Evolutionary conservation across 1,140 invertebrate genomes (phyloP).

Genomic region (Drosophila repleta): DNA sequence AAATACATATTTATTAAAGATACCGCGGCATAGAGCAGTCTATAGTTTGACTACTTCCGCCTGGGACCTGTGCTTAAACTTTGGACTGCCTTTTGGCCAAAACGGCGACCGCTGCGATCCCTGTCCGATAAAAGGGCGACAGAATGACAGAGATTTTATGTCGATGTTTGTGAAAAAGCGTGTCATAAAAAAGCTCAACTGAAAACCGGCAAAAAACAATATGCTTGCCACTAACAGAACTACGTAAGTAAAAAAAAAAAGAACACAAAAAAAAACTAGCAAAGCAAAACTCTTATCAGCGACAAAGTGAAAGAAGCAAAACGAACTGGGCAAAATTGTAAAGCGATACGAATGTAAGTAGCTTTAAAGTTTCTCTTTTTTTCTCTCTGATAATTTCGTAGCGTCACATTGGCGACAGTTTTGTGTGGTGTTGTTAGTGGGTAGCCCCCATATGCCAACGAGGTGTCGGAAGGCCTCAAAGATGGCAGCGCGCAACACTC

Average conservation of each 20-base stretch:
- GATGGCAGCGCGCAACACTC: conserved; percentile 1
- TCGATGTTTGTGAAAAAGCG: conserved; percentile 59
- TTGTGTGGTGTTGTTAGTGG: too few relatives aligned
- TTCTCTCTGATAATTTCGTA: conserved; percentile 27
- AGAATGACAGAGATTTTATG: conserved; percentile 71
- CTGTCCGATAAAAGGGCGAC: conserved; percentile 38
- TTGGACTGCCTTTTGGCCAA: conserved; percentile 12
- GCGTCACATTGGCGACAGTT: conserved; percentile 70
- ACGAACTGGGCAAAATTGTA: conserved; percentile 37
- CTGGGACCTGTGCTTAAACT: conserved; percentile 11
- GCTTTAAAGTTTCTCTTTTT: conserved; percentile 55
- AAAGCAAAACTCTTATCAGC: conserved; percentile 74
- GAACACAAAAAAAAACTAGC: conserved; percentile 75
- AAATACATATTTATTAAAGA: conserved; percentile 4
- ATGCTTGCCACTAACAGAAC: conserved; percentile 46
- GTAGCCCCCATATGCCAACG: conserved; percentile 17
- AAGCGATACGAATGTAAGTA: conserved; percentile 54
- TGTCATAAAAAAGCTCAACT: conserved; percentile 57
- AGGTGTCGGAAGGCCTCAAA: conserved; percentile 33
- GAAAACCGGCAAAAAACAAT: conserved; percentile 60
- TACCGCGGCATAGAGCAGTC: not conserved
- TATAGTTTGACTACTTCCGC: not conserved
- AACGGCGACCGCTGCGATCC: conserved; percentile 32
- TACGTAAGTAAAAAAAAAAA: conserved; percentile 67
- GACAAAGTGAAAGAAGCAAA: conserved; percentile 47